Percentiles rank a stretch among this genome's conserved stretches.
Evolutionary conservation across 2,797 vertebrate genomes (phyloP).

Genomic region (Muraenolepis orangiensis): DNA sequence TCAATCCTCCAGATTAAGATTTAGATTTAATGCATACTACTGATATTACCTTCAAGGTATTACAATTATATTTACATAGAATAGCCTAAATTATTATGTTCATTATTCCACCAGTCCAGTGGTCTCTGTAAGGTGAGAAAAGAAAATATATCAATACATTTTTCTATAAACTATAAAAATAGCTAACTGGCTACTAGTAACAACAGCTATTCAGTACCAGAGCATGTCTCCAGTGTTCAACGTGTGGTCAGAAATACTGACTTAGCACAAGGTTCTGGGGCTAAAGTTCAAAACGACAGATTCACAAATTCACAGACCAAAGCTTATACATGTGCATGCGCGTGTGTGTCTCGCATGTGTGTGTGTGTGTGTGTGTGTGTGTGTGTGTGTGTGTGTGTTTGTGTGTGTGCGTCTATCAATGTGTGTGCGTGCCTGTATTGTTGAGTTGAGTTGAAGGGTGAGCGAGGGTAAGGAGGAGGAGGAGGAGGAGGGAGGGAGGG

Average conservation of each 20-base stretch:
- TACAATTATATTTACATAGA: neutral
- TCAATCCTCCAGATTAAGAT: too few species aligned
- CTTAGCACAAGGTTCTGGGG: too few species aligned
- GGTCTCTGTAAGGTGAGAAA: neutral
- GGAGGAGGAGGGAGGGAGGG: constrained; percentile 17
- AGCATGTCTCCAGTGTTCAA: neutral
- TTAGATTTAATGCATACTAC: neutral
- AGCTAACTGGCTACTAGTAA: neutral
- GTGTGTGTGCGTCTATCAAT: neutral
- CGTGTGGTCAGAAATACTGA: too few species aligned
- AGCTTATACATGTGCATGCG: neutral
- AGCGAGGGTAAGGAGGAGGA: constrained; percentile 29
- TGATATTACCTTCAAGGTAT: neutral
- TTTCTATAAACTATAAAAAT: neutral
- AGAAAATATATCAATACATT: too few species aligned
- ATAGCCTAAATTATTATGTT: constrained; percentile 3
- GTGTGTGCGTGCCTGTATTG: constrained; percentile 19
- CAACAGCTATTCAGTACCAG: neutral
- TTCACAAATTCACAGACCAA: too few species aligned
- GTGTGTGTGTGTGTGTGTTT: neutral
- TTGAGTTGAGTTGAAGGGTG: neutral
- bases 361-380: neutral
- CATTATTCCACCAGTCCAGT: neutral
- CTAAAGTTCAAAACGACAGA: too few species aligned
- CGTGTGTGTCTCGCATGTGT: neutral